These are phyloP conservation scores for Smithornis capensis DNA, from an alignment of 2,113 vertebrate genomes.

Conservation along the genomic window DNA sequence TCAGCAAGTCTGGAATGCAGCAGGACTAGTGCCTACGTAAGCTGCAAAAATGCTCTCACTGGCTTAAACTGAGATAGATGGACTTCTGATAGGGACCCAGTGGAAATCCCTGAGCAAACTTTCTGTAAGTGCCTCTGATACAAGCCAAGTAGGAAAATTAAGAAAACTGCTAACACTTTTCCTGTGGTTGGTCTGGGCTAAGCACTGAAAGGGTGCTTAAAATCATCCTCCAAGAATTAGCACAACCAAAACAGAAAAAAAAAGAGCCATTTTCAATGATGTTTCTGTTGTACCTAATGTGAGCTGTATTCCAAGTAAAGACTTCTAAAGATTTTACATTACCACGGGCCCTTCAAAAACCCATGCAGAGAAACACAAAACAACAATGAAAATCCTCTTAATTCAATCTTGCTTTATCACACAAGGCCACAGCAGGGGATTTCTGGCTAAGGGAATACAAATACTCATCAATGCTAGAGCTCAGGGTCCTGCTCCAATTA, in stretches of 20 bases:
- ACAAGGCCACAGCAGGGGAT: conserved; percentile 17
- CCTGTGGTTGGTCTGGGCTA: not conserved
- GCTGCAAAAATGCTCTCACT: not conserved
- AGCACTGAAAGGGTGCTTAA: not conserved
- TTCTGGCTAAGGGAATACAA: conserved; percentile 31
- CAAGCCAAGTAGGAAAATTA: not conserved
- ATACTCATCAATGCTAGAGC: not conserved
- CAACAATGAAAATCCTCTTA: conserved; percentile 43
- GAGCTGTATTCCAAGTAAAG: not conserved
- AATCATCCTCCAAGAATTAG: not conserved
- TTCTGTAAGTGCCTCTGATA: not conserved
- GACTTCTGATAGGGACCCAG: not conserved
- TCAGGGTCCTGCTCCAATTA: not conserved
- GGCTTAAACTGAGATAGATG: not conserved
- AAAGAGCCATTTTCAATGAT: not conserved
- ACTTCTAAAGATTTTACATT: conserved; percentile 13
- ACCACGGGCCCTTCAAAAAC: not conserved
- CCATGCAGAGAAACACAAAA: not conserved
- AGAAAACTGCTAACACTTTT: not conserved
- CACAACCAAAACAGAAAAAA: not conserved
- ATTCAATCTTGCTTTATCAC: conserved; percentile 17
- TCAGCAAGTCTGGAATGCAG: conserved; percentile 74
- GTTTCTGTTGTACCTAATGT: not conserved
- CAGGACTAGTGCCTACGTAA: not conserved
- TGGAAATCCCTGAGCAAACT: not conserved